Evolutionary conservation across 2,113 vertebrate genomes (phyloP), one percentile per base, ranked within the genome.

Genomic region (Anser brachyrhynchus): DNA sequence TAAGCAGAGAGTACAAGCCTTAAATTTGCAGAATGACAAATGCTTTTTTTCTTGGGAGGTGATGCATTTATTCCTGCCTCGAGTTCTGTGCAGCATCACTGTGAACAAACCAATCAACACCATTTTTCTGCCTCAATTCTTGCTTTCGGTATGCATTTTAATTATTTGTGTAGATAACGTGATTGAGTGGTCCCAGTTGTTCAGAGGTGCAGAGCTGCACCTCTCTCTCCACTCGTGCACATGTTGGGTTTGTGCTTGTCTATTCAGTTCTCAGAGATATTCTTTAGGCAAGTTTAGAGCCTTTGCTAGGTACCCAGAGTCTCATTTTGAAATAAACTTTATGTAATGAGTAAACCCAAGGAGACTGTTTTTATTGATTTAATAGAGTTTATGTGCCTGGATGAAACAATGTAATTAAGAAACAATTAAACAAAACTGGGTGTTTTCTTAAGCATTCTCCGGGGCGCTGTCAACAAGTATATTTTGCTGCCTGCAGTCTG

Each of bases 401-500:
- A 83, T 86, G 62, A 88, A 87, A 64, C 46, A n/a, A 58, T 11
- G 1, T 44, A 58, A 82, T 29, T 31, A 91, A 92, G 58, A 92
- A 91, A 58, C 71, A 95, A 72, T 95, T 89, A 74, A 59, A 78
- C 64, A 90, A 93, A 94, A 61, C 43, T 49, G 23, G 21, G 35
- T 83, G 35, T 78, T 93, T 81, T 81, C 76, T 84, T 71, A 86
- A 65, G 49, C 35, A 9, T 91, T 93, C 84, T 93, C 70, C 49
- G 49, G 77, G 54, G 74, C 75, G 49, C 76, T 86, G 76, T 90
- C 69, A 95, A 57, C 79, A 87, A 84, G 26, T 41, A 16, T 9
- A 69, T 87, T 95, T 89, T 87, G 33, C 70, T 89, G 65, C 46
- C 51, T 93, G 46, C 66, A 86, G 79, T 55, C 52, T 84, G 23